Evolutionary conservation across 2,797 vertebrate genomes (phyloP), one percentile per base, ranked within the genome.

Genomic region (Botia kubotai): DNA sequence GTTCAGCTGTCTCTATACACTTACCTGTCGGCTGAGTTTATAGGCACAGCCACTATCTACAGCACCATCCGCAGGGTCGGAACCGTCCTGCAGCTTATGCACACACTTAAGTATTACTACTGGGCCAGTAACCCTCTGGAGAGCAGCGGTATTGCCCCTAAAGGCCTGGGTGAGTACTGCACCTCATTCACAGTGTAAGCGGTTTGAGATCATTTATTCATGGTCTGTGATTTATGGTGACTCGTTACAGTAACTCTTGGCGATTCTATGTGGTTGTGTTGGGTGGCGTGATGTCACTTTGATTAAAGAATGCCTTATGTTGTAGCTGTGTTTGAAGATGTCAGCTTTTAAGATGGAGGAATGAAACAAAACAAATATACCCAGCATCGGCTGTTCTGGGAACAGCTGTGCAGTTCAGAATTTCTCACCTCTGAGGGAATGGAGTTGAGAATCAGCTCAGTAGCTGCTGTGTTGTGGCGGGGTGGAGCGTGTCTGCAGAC

Each of bases 51-150:
- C 52, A 97, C 95, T 85, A 97, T 98, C 80, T 98, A 97, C 77
- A 97, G 95, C 88, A 93, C 97, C 29, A 94, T 99, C 75, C 95
- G 97, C 10, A 93, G 97, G 48, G 96, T 97, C 81, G 97, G 96
- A 19, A 98, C 97, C 0, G 96, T 97, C 75, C 95, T 98, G 26
- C 92, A 98, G 89, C 94, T 98, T 86, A 97, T 97, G 95, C 96
- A 99, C 82, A 95, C 95, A 0, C 89, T 99, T 0, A 99, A 99
- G 89, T 97, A 96, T 91, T 99, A 96, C 87, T 99, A 99, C 90
- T 99, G 98, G 97, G 94, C 95, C 36, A 91, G 94, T 86, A 97
- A 96, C 91, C 97, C 98, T 66, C 94, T 95, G 83, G 94, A 97
- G 89, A 90, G 93, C 85, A 98, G 97, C 69, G 93, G 95, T 29